Evolutionary conservation across 2,888 invertebrate genomes (phyloP).

Genomic region (Leptinotarsa tumamoca): DNA sequence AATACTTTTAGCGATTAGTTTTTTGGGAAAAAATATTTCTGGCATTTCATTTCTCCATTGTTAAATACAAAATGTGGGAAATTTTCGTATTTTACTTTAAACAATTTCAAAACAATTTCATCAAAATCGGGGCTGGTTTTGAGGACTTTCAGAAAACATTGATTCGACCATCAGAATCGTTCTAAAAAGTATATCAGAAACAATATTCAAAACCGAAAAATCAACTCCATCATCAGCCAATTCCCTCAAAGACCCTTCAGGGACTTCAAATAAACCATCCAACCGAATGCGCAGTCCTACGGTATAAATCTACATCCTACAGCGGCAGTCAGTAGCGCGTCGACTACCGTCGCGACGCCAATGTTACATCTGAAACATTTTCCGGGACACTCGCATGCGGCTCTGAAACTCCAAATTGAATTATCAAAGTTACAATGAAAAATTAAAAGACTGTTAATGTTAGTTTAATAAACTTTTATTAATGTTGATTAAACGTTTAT

Average conservation of each 20-base stretch:
- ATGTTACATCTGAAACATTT: not conserved
- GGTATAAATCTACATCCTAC: slow-evolving; percentile 32
- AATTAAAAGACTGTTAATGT: slow-evolving; percentile 17
- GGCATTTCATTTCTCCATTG: no score
- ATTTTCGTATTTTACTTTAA: no score
- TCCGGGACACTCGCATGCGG: slow-evolving; percentile 9
- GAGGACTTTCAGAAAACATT: no score
- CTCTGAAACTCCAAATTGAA: slow-evolving; percentile 10
- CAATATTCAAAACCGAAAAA: slow-evolving; percentile 30
- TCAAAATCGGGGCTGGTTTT: no score
- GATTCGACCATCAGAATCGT: no score
- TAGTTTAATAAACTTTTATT: slow-evolving; percentile 14
- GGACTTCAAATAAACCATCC: slow-evolving; percentile 36
- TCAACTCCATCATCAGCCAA: slow-evolving; percentile 37
- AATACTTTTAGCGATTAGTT: no score
- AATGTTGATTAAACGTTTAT: slow-evolving; percentile 10
- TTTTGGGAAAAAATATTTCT: no score
- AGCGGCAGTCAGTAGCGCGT: slow-evolving; percentile 30
- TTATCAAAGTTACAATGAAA: slow-evolving; percentile 9
- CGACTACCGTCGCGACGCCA: slow-evolving; percentile 27
- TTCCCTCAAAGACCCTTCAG: slow-evolving; percentile 39
- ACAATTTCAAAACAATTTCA: no score
- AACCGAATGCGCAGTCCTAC: slow-evolving; percentile 38
- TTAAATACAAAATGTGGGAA: no score
- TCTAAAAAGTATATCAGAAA: not conserved